These are phyloP conservation scores for Syrphus vitripennis DNA, from an alignment of 2,888 invertebrate genomes.

Conservation along the genomic window DNA sequence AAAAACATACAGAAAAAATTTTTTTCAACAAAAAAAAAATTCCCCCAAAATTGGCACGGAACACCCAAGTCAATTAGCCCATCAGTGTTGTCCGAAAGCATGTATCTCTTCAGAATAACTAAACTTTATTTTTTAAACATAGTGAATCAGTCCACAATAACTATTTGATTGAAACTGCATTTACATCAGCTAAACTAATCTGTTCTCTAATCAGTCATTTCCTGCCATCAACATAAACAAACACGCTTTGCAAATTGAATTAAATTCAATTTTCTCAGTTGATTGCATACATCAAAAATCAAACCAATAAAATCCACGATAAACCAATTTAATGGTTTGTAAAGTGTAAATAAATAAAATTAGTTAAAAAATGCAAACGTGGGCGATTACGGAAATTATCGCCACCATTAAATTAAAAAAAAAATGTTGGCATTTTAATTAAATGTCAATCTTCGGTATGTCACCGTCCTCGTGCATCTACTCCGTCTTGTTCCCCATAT, in stretches of 20 bases:
- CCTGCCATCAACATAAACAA: neutral
- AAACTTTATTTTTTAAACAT: no score
- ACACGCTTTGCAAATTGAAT: neutral
- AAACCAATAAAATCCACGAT: neutral
- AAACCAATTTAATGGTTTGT: neutral
- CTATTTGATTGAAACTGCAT: neutral
- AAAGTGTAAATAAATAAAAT: neutral
- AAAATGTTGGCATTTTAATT: conserved; percentile 15
- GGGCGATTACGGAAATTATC: conserved; percentile 26
- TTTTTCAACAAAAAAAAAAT: no score
- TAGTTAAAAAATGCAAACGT: neutral
- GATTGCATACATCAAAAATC: neutral
- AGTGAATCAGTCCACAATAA: no score
- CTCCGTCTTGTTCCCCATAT: neutral
- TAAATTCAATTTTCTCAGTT: neutral
- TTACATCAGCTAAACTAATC: neutral
- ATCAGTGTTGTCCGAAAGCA: no score
- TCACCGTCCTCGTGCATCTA: neutral
- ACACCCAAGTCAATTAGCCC: no score
- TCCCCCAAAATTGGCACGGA: no score
- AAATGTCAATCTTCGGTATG: conserved; percentile 3
- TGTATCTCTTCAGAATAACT: no score
- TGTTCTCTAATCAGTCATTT: neutral
- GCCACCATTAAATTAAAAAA: neutral
- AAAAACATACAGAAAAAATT: no score